Percentiles rank a stretch among this genome's conserved stretches.
These are phyloP conservation scores for Ceraclea dissimilis DNA, from an alignment of 2,888 invertebrate species.

Conservation along the genomic window DNA sequence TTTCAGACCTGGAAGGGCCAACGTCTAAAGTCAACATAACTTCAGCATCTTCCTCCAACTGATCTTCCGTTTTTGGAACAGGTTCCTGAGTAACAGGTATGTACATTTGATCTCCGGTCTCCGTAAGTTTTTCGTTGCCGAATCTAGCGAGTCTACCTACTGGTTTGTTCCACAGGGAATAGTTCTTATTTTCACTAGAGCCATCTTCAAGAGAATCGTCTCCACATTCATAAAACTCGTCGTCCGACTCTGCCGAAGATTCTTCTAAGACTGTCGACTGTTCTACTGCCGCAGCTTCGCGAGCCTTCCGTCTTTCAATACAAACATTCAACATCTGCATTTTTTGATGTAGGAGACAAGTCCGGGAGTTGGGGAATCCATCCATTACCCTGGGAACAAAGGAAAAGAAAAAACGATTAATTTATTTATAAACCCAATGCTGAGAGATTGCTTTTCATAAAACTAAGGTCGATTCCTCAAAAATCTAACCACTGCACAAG, in stretches of 20 bases:
- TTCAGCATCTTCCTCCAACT: conserved; percentile 88
- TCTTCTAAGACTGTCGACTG: conserved; percentile 39
- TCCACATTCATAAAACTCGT: conserved; percentile 80
- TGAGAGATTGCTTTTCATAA: no score
- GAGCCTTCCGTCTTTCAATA: conserved; percentile 54
- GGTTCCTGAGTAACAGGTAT: conserved; percentile 85
- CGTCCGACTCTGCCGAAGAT: conserved; percentile 42
- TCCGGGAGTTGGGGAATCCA: conserved; percentile 79
- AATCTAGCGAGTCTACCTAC: conserved; percentile 65
- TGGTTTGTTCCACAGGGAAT: conserved; percentile 53
- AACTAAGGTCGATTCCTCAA: no score
- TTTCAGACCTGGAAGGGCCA: conserved; percentile 72
- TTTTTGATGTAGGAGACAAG: conserved; percentile 91
- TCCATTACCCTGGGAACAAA: conserved; percentile 55
- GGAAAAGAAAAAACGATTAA: no score
- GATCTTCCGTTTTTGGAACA: conserved; percentile 95
- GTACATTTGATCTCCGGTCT: conserved; percentile 64
- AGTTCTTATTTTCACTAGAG: conserved; percentile 32
- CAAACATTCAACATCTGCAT: conserved; percentile 81
- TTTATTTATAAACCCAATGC: not conserved
- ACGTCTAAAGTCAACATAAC: conserved; percentile 82
- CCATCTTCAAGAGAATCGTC: conserved; percentile 43
- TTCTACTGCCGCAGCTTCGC: conserved; percentile 39
- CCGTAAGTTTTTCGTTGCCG: conserved; percentile 58
- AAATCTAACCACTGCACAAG: no score